Conservation (phyloP, 2,797 vertebrate species). For the Dendrocincla tyrannina region DNA sequence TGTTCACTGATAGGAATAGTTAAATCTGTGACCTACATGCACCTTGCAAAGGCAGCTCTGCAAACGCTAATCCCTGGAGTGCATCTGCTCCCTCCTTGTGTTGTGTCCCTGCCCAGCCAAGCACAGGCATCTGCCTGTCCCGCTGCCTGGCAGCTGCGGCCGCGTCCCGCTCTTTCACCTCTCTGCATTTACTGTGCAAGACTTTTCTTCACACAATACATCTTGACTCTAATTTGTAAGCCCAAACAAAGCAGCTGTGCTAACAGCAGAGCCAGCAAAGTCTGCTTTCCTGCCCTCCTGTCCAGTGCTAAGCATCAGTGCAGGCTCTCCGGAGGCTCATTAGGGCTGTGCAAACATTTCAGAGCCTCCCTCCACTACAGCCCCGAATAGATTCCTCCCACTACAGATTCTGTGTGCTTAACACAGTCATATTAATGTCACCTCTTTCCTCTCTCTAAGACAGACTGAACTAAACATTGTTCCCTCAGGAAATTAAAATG, state of each 20-base stretch:
- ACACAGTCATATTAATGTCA: not conserved
- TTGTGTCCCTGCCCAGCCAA: not conserved
- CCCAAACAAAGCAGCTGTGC: not conserved
- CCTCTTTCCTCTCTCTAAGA: not conserved
- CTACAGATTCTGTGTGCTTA: not conserved
- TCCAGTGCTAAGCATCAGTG: not conserved
- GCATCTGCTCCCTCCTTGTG: not conserved
- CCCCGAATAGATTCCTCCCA: not conserved
- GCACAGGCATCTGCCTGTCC: conserved; percentile 12
- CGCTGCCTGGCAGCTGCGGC: not conserved
- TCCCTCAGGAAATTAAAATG: conserved; percentile 25
- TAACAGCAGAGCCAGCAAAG: not conserved
- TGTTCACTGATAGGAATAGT: not conserved
- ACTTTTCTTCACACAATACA: not conserved
- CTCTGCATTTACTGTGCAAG: not conserved
- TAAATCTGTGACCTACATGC: conserved; percentile 41
- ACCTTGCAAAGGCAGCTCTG: not conserved
- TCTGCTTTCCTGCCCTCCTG: not conserved
- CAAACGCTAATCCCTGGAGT: conserved; percentile 10
- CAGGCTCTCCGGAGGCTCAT: not conserved
- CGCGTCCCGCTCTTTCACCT: not conserved
- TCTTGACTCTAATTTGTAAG: not conserved
- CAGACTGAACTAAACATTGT: not conserved
- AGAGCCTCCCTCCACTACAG: not conserved
- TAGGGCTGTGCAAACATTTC: not conserved